phyloP scores from a whole-genome alignment of 2,113 vertebrate species.

The Halcyon senegalensis region DNA sequence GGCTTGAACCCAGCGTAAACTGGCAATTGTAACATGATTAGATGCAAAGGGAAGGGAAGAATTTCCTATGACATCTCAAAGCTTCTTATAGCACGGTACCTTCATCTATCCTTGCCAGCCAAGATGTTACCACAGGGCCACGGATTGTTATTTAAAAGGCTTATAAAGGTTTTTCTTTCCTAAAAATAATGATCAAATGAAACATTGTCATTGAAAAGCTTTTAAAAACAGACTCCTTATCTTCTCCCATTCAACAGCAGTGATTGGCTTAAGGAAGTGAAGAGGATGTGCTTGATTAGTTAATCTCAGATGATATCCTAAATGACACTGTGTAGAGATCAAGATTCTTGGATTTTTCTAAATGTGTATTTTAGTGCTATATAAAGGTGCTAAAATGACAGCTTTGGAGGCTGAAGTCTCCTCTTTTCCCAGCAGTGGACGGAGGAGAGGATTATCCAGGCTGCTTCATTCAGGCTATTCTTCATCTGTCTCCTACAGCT shows the following conservation, averaged over 20 bases:
- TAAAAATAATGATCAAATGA: conserved; percentile 58
- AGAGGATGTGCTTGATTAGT: conserved; percentile 21
- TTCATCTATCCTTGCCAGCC: conserved; percentile 39
- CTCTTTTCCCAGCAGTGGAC: not conserved
- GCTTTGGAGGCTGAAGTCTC: not conserved
- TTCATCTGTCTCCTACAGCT: not conserved
- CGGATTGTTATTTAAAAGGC: conserved; percentile 61
- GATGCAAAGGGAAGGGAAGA: not conserved
- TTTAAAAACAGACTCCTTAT: conserved; percentile 35
- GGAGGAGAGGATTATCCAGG: not conserved
- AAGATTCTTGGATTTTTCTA: not conserved
- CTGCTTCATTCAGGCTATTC: not conserved
- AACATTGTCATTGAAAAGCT: conserved; percentile 28
- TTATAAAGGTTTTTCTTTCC: conserved; percentile 26
- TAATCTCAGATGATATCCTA: not conserved
- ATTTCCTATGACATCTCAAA: conserved; percentile 62
- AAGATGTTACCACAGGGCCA: not conserved
- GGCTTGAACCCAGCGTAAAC: not conserved
- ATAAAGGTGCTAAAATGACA: not conserved
- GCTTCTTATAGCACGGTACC: conserved; percentile 44
- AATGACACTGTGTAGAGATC: not conserved
- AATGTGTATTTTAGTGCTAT: not conserved
- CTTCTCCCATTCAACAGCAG: not conserved
- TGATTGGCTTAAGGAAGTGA: not conserved
- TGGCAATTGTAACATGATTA: conserved; percentile 18